Conservation (phyloP, 2,113 vertebrate genomes). For the Atrichornis clamosus region DNA sequence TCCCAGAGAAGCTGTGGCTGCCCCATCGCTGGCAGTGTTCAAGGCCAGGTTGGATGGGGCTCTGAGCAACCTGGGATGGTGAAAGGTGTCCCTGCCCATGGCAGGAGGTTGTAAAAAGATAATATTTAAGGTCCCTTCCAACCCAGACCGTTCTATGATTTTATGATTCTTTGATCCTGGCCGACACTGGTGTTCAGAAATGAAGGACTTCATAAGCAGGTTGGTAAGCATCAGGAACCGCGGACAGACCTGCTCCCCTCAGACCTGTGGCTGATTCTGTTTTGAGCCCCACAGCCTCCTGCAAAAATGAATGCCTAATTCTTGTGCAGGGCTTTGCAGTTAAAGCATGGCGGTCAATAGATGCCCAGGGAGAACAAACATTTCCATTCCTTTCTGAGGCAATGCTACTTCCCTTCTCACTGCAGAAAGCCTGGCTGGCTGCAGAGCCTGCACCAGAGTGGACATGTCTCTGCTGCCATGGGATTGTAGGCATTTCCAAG, state of each 20-base stretch:
- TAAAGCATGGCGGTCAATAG: neutral
- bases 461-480: neutral
- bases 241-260: neutral
- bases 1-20: neutral
- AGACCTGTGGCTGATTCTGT: neutral
- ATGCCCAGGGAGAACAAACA: neutral
- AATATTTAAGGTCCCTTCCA: neutral
- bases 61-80: neutral
- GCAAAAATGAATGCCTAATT: neutral
- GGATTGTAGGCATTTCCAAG: fast-evolving
- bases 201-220: neutral
- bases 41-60: neutral
- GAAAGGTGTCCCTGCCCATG: neutral
- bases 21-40: neutral
- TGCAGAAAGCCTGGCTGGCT: neutral
- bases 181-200: neutral
- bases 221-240: neutral
- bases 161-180: neutral
- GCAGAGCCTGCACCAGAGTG: fast-evolving
- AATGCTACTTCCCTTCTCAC: neutral
- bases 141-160: neutral
- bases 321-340: neutral
- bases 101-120: neutral
- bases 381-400: neutral
- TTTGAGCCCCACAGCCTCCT: neutral